Evolutionary conservation across 2,888 invertebrate species (phyloP), one percentile per base, ranked within the genome.

Genomic region (Napeogenes sylphis): DNA sequence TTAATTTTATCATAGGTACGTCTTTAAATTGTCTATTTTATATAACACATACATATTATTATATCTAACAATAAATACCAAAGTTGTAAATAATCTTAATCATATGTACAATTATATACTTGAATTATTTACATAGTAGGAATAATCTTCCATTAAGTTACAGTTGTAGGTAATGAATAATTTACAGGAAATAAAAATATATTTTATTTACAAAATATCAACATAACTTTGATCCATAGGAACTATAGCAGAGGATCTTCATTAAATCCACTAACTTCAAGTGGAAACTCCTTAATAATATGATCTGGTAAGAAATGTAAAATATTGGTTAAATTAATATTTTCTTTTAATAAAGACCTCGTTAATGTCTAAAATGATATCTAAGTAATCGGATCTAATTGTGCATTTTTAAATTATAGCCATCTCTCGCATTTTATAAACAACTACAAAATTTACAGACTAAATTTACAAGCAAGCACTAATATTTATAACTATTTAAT

Each of bases 391-490:
- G 65, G 67, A 69, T 76, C 74, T 72, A 70, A 83, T 86, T 85
- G 85, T 85, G 86, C 85, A 82, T 79, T 75, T 75, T 75, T 75
- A 79, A 75, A 77, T 81, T 80, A 67, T 66, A 68, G 69, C 78
- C 73, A 73, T 79, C 73, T 75, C 78, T 80, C 78, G 79, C 72
- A 81, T 76, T 82, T 30, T 81, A 82, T 84, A 80, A 82, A 82
- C 81, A 81, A 78, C 80, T 78, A 80, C 77, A 81, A 84, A 79
- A 80, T 64, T 58, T 85, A 87, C 86, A 83, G 86, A 87, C 86
- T 78, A 75, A 79, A 85, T 83, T 83, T 85, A 86, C 83, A 84
- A 84, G 72, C 77, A 78, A 46, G 46, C 4, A 54, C 33, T 51
- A 54, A 32, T 12, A 38, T 59, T 80, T 80, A 84, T 76, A 79